Evolutionary conservation across 2,888 invertebrate species (phyloP), one percentile per base, ranked within the genome.

Genomic region (Mystacides longicornis): DNA sequence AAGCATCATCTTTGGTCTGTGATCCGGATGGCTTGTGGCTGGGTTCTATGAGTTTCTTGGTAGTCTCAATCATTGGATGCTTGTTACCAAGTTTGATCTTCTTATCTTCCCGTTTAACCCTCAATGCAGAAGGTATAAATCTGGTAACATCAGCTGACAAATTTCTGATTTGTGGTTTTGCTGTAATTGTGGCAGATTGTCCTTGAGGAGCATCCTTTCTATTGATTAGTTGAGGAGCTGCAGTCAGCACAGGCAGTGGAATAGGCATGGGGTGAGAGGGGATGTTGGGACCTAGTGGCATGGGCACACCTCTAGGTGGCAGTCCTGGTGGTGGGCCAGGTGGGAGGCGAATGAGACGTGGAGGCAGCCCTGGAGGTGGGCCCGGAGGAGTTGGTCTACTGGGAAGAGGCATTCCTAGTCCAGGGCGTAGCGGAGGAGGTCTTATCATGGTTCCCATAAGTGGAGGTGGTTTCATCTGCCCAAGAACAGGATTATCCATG

Each of bases 121-220:
- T 81, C 51, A 98, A 75, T 0, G 97, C 87, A 0, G 94, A 94
- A 0, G 97, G 97, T 48, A 94, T 88, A 73, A 98, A 97, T 56
- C 94, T 78, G 0, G 97, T 99, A 1, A 97, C 92, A 71, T 99
- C 98, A 0, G 92, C 93, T 31, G 90, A 91, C 31, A 94, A 75
- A 73, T 93, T 93, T 63, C 93, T 82, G 62, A 99, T 94, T 75
- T 97, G 96, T 0, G 98, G 97, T 69, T 97, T 97, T 0, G 97
- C 98, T 64, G 93, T 89, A 63, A 96, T 96, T 0, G 93, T 96
- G 18, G 91, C 87, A 14, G 84, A 83, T 69, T 81, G 74, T 50
- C 66, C 67, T 33, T 72, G 84, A 46, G 79, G 78, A 1, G 81
- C 80, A 58, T 84, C 86, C 64, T 83, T 82, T 59, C 88, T 81